Base-by-base conservation (phyloP, 2,888 invertebrate species). In the Xestia rhomboidea region DNA sequence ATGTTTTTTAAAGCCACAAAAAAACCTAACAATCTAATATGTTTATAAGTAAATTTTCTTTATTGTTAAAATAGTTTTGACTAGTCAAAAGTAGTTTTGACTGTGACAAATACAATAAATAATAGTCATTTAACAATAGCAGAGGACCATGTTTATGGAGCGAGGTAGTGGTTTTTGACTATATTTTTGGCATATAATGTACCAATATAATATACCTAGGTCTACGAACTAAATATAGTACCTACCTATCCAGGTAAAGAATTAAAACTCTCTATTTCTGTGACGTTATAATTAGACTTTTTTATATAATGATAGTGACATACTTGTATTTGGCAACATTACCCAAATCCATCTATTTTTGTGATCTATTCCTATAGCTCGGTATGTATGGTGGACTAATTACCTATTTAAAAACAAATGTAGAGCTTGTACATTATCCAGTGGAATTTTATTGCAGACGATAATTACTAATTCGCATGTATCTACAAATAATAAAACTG, bases 241-340 rank as follows among this genome's bases (percentile, higher is more conserved):
- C 51, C 24, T 34, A 60, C 74, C 24, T 34, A 60, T 72, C 73
- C 79, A 85, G 81, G 76, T 83, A 77, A 76, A 68, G 63, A 73
- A 74, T 60, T 30, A 51, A 30, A 34, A 41, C 38, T 44, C 10
- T 62, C 64, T 85, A 77, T 85, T 85, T 62, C 46, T 68, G 46
- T 38, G 68, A 74, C 64, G 67, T 77, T 86, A 84, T 82, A 80
- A 72, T 77, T 79, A 84, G 75, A 75, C 24, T 72, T 77, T 83
- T 83, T 87, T 76, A 79, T 64, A 73, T 78, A 85, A 85, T 79
- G 77, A 73, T 82, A 87, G 75, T 82, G 82, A 85, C 87, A 85
- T 87, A 87, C 80, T 79, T 87, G 79, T 82, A 77, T 80, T 87
- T 85, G 87, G 87, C 84, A 87, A 87, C 84, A 85, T 87, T 84